These are phyloP conservation scores for Agrochola lota DNA, from an alignment of 2,888 invertebrate genomes.

Conservation along the genomic window DNA sequence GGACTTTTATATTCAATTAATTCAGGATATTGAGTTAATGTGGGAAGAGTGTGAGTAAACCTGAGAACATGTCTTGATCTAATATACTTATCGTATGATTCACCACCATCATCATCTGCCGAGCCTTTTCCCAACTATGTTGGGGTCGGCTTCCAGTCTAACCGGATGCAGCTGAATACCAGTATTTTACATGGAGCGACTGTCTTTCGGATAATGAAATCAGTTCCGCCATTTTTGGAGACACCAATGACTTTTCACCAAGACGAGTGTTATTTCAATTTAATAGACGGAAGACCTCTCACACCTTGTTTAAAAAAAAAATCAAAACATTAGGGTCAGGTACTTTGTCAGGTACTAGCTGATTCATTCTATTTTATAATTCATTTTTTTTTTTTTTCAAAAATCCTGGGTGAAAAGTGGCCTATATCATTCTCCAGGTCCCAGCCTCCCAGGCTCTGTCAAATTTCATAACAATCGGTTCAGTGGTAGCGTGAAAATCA, in stretches of 20 bases:
- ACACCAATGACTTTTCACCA: no score
- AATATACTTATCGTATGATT: neutral
- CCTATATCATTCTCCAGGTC: neutral
- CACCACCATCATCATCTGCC: neutral
- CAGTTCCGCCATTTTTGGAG: neutral
- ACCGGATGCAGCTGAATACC: no score
- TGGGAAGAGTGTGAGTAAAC: neutral
- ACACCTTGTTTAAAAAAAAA: neutral
- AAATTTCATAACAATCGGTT: neutral
- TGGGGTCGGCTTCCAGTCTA: no score
- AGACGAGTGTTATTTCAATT: conserved; percentile 6
- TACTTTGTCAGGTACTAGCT: neutral
- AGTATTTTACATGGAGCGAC: neutral
- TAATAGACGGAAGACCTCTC: neutral
- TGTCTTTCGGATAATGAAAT: neutral
- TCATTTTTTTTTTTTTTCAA: neutral
- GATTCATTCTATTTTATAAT: neutral
- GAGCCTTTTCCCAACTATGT: neutral
- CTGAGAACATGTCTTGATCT: neutral
- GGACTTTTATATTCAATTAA: neutral
- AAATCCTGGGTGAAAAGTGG: neutral
- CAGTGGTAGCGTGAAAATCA: neutral
- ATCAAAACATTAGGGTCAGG: neutral
- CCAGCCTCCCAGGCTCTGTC: no score
- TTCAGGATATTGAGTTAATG: neutral